Base-by-base conservation (phyloP, 2,888 invertebrate species). In the Melanostoma scalare region DNA sequence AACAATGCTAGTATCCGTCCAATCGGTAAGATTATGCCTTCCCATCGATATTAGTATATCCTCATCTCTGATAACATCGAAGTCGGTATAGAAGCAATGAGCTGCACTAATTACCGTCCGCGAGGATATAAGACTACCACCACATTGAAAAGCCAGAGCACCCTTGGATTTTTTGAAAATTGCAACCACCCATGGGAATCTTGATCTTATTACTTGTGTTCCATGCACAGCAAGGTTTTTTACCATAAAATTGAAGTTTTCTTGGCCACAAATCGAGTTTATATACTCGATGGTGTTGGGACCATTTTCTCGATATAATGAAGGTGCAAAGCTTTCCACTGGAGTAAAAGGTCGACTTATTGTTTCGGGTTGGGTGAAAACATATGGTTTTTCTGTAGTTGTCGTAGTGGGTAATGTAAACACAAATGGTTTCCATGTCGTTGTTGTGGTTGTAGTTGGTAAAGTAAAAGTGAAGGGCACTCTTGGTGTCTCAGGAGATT, bases 111-210 rank as follows among this genome's bases (percentile, higher is more conserved):
- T 36, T 1, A 90, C 88, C 0, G 89, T 87, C 3, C 87, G 85
- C 9, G 87, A 75, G 0, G 91, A 89, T 8, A 91, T 72, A 2
- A 91, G 85, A 40, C 87, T 89, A 3, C 90, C 91, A 8, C 90
- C 90, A 77, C 91, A 91, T 56, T 89, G 85, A 55, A 89, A 90
- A 8, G 68, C 88, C 4, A 93, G 87, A 4, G 90, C 88, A 3
- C 90, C 92, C 0, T 81, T 65, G 38, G 90, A 68, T 5, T 91
- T 91, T 74, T 92, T 89, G 85, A 93, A 94, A 10, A 95, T 91
- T 0, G 94, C 94, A 0, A 92, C 93, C 73, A 94, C 88, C 95
- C 95, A 95, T 0, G 95, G 95, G 92, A 94, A 93, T 65, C 94
- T 93, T 0, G 93, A 93, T 0, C 92, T 90, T 0, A 79, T 69